Evolutionary conservation across 2,888 invertebrate genomes (phyloP).

Genomic region (Platycheirus rosarum): DNA sequence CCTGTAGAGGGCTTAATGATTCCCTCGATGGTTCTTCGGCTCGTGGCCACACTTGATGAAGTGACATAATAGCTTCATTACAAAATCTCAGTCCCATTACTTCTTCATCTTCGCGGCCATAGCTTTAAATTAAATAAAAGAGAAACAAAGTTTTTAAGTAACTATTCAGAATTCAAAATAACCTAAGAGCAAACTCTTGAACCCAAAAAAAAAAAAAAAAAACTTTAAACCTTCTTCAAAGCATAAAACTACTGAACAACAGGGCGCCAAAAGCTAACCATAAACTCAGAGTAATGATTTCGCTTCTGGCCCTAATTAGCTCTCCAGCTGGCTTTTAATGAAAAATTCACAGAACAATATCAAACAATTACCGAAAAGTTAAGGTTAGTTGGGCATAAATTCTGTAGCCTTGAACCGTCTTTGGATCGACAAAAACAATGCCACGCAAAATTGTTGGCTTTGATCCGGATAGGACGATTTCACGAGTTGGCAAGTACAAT

Average conservation of each 20-base stretch:
- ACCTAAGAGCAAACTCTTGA: no score
- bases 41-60: conserved; percentile 92
- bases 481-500: conserved; percentile 91
- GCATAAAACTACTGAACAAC: no score
- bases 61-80: conserved; percentile 97
- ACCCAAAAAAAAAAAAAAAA: no score
- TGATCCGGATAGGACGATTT: conserved; percentile 89
- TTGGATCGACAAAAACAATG: conserved; percentile 95
- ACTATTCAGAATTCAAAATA: no score
- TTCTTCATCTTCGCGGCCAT: conserved; percentile 98
- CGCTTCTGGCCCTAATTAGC: no score
- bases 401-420: conserved; percentile 90
- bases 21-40: conserved; percentile 85
- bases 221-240: no score
- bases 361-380: conserved; percentile 90
- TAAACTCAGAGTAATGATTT: no score
- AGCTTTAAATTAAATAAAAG: conserved; percentile 84
- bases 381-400: conserved; percentile 93
- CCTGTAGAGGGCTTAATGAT: conserved; percentile 89
- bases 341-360: not conserved
- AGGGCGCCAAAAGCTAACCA: no score
- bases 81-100: conserved; percentile 99
- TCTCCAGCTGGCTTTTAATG: no score
- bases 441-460: conserved; percentile 92
- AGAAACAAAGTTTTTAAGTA: not conserved